Evolutionary conservation across 2,888 invertebrate genomes (phyloP), one percentile per base, ranked within the genome.

Genomic region (Aproaerema taeniolella): DNA sequence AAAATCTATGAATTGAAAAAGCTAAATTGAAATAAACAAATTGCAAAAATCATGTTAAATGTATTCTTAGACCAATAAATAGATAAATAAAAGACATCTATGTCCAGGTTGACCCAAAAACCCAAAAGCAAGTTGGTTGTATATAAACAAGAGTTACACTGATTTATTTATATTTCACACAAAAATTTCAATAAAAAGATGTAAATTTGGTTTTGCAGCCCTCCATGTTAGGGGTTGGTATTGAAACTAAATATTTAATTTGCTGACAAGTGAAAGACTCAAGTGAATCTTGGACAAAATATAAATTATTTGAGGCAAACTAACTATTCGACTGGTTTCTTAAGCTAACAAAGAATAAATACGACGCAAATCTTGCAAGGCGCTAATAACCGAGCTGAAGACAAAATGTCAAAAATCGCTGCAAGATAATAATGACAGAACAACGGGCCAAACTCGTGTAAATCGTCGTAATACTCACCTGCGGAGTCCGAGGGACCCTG

Each of bases 401-500:
- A 66, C 72, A 81, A 80, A 79, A 78, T 82, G 80, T 78, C 78
- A 79, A 81, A 77, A 74, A 67, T 68, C 69, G 67, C 66, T 67
- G 75, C 68, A 71, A 69, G 77, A 77, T 76, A 69, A n/a, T 75
- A 72, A 54, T 82, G 82, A 79, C 81, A 82, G 79, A 73, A 73
- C 68, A 64, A 54, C 67, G 67, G 64, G 53, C 61, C 52, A 72
- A 77, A 75, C 62, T 71, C 50, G 54, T 60, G 57, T 69, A 75
- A 75, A 74, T 69, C 52, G 62, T 60, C 63, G 74, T 74, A 71
- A 67, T 72, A 85, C 91, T 91, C 86, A 93, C 94, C 93, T 78
- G 93, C 91, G 65, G 92, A 89, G 81, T 94, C 94, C 61, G 93
- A 91, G 65, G 93, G 90, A 75, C 92, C 92, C 88, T 93, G 93